Evolutionary conservation across 2,113 vertebrate species (phyloP).

Genomic region (Protomyctophum bolini): DNA sequence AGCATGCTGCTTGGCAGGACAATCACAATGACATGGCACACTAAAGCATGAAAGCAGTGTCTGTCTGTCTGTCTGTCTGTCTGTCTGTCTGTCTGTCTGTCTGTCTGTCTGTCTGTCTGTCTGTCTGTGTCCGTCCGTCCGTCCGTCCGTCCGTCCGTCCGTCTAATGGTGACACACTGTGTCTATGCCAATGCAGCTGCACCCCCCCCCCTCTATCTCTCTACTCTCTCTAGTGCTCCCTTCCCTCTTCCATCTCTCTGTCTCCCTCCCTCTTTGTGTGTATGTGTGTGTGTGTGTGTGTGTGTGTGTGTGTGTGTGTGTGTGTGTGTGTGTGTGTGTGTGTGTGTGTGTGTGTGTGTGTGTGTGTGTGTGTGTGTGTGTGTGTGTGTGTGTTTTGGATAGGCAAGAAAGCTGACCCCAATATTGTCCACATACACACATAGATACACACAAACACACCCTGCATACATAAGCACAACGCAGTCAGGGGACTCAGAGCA

Average conservation of each 20-base stretch:
- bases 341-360: constrained; percentile 1
- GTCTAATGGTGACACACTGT: no score
- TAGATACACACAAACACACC: constrained; percentile 4
- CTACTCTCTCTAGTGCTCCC: background rate
- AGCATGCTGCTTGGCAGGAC: no score
- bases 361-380: background rate
- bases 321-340: background rate
- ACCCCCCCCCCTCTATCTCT: background rate
- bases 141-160: no score
- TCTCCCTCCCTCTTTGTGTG: background rate
- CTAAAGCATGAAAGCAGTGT: background rate
- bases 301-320: background rate
- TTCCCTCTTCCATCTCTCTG: background rate
- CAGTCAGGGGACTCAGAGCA: background rate
- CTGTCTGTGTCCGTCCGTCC: constrained; percentile 1
- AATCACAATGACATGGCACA: no score
- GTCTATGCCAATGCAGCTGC: no score
- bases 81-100: constrained; percentile 3
- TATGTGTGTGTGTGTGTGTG: background rate
- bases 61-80: constrained; percentile 42
- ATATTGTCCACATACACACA: constrained; percentile 21
- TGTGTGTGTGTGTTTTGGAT: constrained; percentile 12
- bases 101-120: constrained; percentile 5
- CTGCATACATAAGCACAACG: constrained; percentile 1
- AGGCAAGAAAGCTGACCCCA: constrained; percentile 17